Evolutionary conservation across 2,113 vertebrate genomes (phyloP), one percentile per base, ranked within the genome.

Genomic region (Callospermophilus lateralis): DNA sequence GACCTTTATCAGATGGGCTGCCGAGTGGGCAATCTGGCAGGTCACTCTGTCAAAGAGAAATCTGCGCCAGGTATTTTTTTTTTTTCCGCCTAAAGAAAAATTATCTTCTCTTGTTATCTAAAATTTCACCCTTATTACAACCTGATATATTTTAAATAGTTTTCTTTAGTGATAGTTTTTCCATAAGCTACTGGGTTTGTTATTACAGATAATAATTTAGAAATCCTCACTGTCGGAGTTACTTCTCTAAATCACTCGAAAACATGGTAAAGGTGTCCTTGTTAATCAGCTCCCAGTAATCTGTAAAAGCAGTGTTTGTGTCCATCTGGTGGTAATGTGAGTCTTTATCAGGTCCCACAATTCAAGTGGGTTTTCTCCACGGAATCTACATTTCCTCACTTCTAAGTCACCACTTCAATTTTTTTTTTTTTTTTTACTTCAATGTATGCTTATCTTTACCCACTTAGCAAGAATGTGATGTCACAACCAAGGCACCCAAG

Each of bases 1-100:
- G 98, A 98, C 98, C 98, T 98, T 98, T 98, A 98, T 99, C 98
- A 98, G 98, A 98, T 98, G 97, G 98, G 98, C 98, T 87, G 63
- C 34, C 39, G 90, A 96, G 92, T 68, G 86, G 79, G 8, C 8
- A 94, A 70, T 90, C 79, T 97, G 77, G 85, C 97, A 32, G 95
- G 98, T 98, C 98, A 97, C 85, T 39, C 97, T 83, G 76, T 97
- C 98, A 98, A 97, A 98, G 95, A 96, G 89, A 98, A 97, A 98
- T 96, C 86, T 94, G 42, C 17, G 61, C 73, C 86, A 37, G 77
- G 65, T 95, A 95, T 96, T 45, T 81, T 42, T 45, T 61, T 39
- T 68, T 73, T 61, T 84, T 90, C 90, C 94, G 70, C 74, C 67
- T 81, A 77, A 96, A 90, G 53, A 94, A 93, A 98, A 97, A 94